Evolutionary conservation across 2,888 invertebrate genomes (phyloP).

Genomic region (Agrotis puta): DNA sequence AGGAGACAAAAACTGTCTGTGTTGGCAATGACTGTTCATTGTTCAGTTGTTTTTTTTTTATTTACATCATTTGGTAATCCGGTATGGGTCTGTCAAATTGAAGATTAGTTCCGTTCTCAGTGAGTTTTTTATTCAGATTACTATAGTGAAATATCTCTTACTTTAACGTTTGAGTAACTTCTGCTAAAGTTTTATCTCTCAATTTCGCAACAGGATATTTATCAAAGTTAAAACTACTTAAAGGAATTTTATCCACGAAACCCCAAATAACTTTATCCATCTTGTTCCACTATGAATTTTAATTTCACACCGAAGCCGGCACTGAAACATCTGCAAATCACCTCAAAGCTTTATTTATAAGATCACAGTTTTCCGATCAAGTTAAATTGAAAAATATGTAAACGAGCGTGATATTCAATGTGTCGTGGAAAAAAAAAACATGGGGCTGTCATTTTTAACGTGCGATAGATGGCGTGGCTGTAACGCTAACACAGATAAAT

Average conservation of each 20-base stretch:
- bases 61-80: conserved; percentile 46
- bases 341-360: conserved; percentile 79
- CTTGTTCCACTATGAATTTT: conserved; percentile 59
- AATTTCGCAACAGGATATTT: not conserved
- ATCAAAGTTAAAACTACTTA: not conserved
- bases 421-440: conserved; percentile 85
- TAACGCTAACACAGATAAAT: conserved; percentile 83
- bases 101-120: conserved; percentile 48
- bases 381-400: conserved; percentile 88
- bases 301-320: conserved; percentile 61
- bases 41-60: conserved; percentile 50
- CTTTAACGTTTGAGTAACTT: not conserved
- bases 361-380: conserved; percentile 73
- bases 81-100: conserved; percentile 44
- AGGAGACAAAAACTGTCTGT: conserved; percentile 68
- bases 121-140: conserved; percentile 26
- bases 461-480: conserved; percentile 80
- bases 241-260: conserved; percentile 17
- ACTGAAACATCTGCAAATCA: conserved; percentile 70
- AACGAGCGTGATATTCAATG: conserved; percentile 84
- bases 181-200: not conserved
- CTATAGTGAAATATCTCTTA: conserved; percentile 3
- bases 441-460: conserved; percentile 87
- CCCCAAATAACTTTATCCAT: conserved; percentile 38
- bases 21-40: conserved; percentile 53